These are phyloP conservation scores for Nymphalis urticae DNA, from an alignment of 2,888 invertebrate genomes.

Conservation along the genomic window DNA sequence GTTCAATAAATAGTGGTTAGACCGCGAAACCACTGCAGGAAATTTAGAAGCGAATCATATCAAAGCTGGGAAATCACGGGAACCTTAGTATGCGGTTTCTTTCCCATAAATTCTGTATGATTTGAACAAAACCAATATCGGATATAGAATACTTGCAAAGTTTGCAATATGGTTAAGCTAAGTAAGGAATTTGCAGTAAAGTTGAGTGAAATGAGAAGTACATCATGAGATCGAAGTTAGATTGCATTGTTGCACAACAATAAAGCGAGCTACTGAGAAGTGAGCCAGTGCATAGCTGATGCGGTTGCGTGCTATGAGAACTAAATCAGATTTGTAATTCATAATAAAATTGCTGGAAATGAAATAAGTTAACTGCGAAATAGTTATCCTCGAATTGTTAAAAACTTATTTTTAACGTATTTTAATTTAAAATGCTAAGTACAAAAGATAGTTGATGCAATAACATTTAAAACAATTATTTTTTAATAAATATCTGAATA, in stretches of 20 bases:
- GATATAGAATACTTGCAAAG: constrained; percentile 58
- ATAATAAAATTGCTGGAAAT: constrained; percentile 55
- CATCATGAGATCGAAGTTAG: constrained; percentile 67
- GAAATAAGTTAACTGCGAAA: constrained; percentile 18
- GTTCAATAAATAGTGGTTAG: constrained; percentile 69
- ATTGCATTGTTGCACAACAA: constrained; percentile 75
- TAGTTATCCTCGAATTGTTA: constrained; percentile 20
- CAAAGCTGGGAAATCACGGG: constrained; percentile 69
- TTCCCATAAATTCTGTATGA: constrained; percentile 71
- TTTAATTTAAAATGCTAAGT: not conserved
- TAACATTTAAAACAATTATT: too few species aligned
- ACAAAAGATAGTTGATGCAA: not conserved
- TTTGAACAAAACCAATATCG: constrained; percentile 78
- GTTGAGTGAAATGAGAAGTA: constrained; percentile 72
- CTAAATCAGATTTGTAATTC: constrained; percentile 71
- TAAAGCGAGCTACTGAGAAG: constrained; percentile 63
- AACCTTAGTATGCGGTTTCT: constrained; percentile 71
- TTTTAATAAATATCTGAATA: too few species aligned
- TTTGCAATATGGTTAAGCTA: constrained; percentile 59
- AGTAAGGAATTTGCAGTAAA: constrained; percentile 52
- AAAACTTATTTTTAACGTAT: not conserved
- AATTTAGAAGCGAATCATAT: constrained; percentile 75
- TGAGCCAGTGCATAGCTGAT: constrained; percentile 62
- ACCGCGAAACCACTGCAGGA: constrained; percentile 75
- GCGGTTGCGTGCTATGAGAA: constrained; percentile 74